A percentile compares a stretch with the other conserved stretches of the same genome.
These are phyloP conservation scores for Tokudaia muenninki DNA, from an alignment of 2,797 vertebrate genomes.

Conservation along the genomic window DNA sequence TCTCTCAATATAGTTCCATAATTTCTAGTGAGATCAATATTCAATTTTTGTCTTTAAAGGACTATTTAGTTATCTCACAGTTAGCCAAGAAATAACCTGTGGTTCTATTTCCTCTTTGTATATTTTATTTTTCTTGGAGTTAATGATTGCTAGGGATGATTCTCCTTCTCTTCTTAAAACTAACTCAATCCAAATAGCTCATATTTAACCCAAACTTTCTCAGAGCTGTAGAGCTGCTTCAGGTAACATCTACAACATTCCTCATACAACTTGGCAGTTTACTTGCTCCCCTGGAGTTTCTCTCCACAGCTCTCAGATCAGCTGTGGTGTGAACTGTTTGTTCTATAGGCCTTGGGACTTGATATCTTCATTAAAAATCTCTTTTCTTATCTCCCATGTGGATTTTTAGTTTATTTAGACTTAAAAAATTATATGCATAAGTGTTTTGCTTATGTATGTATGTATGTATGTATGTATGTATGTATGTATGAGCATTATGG, in stretches of 20 bases:
- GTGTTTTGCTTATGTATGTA: background rate
- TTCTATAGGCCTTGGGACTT: background rate
- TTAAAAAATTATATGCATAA: background rate
- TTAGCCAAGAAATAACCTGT: constrained; percentile 46
- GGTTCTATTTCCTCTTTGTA: constrained; percentile 26
- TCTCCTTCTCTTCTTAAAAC: background rate
- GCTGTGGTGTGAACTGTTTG: background rate
- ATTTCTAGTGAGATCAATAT: constrained; percentile 35
- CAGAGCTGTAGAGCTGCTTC: background rate
- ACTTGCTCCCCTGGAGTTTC: background rate
- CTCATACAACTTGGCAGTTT: background rate
- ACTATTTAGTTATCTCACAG: constrained; percentile 3
- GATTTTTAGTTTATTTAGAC: background rate
- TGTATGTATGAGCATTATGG: background rate
- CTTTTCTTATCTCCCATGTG: background rate
- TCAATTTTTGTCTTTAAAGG: constrained; percentile 31
- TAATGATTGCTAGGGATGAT: background rate
- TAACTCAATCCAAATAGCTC: background rate
- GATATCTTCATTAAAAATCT: background rate
- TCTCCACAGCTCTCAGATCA: background rate
- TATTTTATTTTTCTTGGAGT: constrained; percentile 51
- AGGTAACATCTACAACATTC: background rate
- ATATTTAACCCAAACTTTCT: background rate
- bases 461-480: background rate
- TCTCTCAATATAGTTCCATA: background rate